These are phyloP conservation scores for Dendrocincla fuliginosa DNA, from an alignment of 2,797 vertebrate species.

Conservation along the genomic window DNA sequence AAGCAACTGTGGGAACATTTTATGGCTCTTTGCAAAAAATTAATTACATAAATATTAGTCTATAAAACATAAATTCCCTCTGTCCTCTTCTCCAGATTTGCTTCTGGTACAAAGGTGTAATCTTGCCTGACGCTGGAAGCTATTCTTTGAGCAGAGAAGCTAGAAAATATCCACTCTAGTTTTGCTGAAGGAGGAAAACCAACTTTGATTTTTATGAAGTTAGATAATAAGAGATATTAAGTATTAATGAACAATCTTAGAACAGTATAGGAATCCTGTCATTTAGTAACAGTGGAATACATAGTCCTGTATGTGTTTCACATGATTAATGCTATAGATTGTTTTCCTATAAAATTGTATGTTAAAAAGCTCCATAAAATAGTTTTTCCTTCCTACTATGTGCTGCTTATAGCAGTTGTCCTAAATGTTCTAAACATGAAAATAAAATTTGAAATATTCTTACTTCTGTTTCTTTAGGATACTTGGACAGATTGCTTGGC, in stretches of 20 bases:
- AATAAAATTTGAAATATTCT: neutral
- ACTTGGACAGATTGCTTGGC: neutral
- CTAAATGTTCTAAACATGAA: neutral
- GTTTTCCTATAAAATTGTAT: neutral
- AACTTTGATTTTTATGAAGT: neutral
- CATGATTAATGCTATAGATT: neutral
- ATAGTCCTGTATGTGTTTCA: neutral
- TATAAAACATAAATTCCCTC: slow-evolving; percentile 40
- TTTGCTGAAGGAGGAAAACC: neutral
- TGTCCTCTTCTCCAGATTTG: neutral
- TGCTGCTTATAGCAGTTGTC: neutral
- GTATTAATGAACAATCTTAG: neutral
- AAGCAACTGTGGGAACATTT: slow-evolving; percentile 50
- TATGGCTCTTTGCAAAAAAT: slow-evolving; percentile 25
- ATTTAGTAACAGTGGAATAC: neutral
- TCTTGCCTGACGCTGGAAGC: neutral
- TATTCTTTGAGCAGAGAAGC: neutral
- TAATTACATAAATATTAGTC: slow-evolving; percentile 44
- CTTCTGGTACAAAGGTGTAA: neutral
- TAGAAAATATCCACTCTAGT: neutral
- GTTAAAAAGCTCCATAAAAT: neutral
- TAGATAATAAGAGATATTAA: neutral
- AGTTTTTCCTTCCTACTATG: neutral
- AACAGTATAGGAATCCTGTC: neutral
- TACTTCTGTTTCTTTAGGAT: neutral